Percentiles rank a stretch among this genome's conserved stretches.
These are phyloP conservation scores for Eupeodes luniger DNA, from an alignment of 2,888 invertebrate species.

Conservation along the genomic window DNA sequence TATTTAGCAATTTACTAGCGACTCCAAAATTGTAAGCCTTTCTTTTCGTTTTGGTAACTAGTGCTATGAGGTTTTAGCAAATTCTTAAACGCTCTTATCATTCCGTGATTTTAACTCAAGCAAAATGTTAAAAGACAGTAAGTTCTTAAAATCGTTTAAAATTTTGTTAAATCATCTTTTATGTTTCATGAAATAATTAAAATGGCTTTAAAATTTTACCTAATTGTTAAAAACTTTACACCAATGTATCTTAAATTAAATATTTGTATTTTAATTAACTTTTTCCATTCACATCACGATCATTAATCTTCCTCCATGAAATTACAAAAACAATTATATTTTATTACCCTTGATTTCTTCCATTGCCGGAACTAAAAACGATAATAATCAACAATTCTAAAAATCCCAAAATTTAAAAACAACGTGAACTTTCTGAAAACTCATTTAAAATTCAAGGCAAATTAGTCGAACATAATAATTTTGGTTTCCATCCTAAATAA, in stretches of 20 bases:
- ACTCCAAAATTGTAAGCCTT: no score
- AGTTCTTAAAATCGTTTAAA: no score
- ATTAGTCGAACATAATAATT: constrained; percentile 13
- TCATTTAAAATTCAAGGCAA: constrained; percentile 17
- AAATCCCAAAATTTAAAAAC: constrained; percentile 1
- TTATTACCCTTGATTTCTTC: background rate
- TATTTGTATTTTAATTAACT: background rate
- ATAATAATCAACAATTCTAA: background rate
- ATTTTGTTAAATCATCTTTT: no score
- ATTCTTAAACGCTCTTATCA: no score
- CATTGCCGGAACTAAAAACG: constrained; percentile 10
- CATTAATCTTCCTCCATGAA: background rate
- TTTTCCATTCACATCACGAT: background rate
- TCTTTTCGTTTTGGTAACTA: no score
- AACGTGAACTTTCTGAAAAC: background rate
- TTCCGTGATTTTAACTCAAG: no score
- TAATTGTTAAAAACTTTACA: no score
- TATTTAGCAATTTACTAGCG: no score
- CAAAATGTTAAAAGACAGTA: no score
- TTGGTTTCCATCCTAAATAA: background rate
- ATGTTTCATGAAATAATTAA: no score
- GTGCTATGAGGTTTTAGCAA: no score
- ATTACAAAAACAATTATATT: background rate
- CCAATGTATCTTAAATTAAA: background rate
- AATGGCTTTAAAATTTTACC: no score